Percentiles rank a stretch among this genome's conserved stretches.
Conservation (phyloP, 2,113 vertebrate genomes). For the Grus americana region DNA sequence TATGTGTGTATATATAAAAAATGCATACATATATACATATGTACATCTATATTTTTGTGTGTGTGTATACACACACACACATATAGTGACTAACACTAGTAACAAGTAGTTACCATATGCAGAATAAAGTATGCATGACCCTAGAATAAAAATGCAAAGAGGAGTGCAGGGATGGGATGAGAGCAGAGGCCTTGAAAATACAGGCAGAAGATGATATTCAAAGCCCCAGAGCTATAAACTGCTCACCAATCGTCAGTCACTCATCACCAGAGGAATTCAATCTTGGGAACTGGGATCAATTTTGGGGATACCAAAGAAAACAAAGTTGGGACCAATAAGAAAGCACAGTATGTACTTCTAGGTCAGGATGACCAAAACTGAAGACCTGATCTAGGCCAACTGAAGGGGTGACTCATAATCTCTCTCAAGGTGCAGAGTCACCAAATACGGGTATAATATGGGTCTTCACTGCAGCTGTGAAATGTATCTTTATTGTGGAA, state of each 20-base stretch:
- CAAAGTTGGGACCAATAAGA: too few species aligned
- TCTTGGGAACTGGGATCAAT: not conserved
- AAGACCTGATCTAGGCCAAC: not conserved
- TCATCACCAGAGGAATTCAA: not conserved
- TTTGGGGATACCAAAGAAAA: not conserved
- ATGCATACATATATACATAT: not conserved
- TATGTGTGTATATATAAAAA: not conserved
- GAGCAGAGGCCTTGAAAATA: not conserved
- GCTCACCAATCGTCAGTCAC: not conserved
- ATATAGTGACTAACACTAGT: not conserved
- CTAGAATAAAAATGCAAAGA: not conserved
- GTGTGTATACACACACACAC: not conserved
- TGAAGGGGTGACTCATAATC: not conserved
- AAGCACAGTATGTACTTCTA: not conserved
- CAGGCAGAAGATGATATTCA: not conserved
- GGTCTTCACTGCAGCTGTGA: not conserved
- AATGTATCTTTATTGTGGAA: not conserved
- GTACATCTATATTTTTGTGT: not conserved
- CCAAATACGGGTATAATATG: not conserved
- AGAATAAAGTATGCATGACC: not conserved
- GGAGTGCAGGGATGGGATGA: not conserved
- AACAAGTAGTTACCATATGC: not conserved
- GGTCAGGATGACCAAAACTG: not conserved
- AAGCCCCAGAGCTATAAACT: not conserved
- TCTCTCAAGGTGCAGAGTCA: not conserved